Evolutionary conservation across 2,888 invertebrate species (phyloP), one percentile per base, ranked within the genome.

Genomic region (Nomada lathburiana): DNA sequence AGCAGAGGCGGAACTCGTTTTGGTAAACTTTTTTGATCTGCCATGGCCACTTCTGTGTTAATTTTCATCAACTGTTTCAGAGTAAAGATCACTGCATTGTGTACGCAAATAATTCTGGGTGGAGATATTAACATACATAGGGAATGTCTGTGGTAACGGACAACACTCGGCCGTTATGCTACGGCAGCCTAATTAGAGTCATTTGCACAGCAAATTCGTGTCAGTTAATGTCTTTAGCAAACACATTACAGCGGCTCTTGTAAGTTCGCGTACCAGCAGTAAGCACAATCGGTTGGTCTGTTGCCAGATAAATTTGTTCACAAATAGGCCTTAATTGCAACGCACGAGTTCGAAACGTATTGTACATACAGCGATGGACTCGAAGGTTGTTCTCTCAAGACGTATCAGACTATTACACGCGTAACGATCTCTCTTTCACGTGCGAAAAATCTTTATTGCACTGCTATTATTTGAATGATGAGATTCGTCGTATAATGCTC

Each of bases 261-360:
- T 60, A 71, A 73, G 64, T 64, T 42, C 57, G 57, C 20, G 53
- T 62, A 63, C 26, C 36, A 63, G 53, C 42, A 80, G 55, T 63
- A 47, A 68, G 67, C 63, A 65, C 60, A 64, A 72, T 82, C 80
- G 53, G 68, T 69, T 82, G 76, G 80, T 70, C 69, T 60, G 72
- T 60, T 68, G 82, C 80, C 82, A 80, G 64, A 72, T 81, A 81
- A 73, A 76, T 83, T 81, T 76, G 47, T 73, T 73, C 73, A 60
- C 76, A 69, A 83, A 81, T 59, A 76, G 76, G 60, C 68, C 73
- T 81, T 73, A 81, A 83, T 83, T 62, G 70, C 67, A 70, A 67
- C 50, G 42, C 65, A 42, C 59, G 65, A 64, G 50, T 50, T 63
- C 29, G 23, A 10, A 67, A 60, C 50, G 52, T 50, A 72, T 52